Evolutionary conservation across 2,888 invertebrate genomes (phyloP), one percentile per base, ranked within the genome.

Genomic region (Cotesia congregata): DNA sequence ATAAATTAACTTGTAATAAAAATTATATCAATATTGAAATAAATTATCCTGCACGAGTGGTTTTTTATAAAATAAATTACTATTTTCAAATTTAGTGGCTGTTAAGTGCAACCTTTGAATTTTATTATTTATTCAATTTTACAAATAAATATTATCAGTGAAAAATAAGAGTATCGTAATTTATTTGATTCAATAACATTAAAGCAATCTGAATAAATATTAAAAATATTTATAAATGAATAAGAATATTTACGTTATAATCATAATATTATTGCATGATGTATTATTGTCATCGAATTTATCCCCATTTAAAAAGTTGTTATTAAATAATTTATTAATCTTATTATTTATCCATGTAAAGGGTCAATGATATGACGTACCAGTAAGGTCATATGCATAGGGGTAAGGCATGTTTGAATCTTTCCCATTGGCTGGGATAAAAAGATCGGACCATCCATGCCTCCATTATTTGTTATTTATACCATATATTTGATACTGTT

Each of bases 371-470:
- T 85, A 83, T 85, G 85, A 85, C 83, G 83, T 75, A 65, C 60
- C 41, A 78, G 77, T 74, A 68, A 80, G 81, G 86, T 88, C 87
- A 88, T 86, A 84, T 85, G 85, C 79, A 83, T 81, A 85, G 87
- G 87, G 88, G 88, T 88, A 87, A 87, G 86, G 88, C 88, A 85
- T 77, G 73, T 75, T 72, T 71, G 78, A 67, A 79, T 71, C 77
- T 50, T 75, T 68, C 30, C 80, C 75, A 88, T 88, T 88, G 86
- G 88, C 82, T 80, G 77, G 6, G 39, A 73, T 9, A 5, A 17
- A n/a, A 72, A 67, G 81, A 86, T 88, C 87, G 85, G 79, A 84
- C 87, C 85, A 88, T 84, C 81, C 85, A 86, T 85, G 80, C 75
- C 75, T 77, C 67, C 78, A 74, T 69, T 79, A 77, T 76, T 77